Evolutionary conservation across 2,113 vertebrate genomes (phyloP).

Genomic region (Mastomys coucha): DNA sequence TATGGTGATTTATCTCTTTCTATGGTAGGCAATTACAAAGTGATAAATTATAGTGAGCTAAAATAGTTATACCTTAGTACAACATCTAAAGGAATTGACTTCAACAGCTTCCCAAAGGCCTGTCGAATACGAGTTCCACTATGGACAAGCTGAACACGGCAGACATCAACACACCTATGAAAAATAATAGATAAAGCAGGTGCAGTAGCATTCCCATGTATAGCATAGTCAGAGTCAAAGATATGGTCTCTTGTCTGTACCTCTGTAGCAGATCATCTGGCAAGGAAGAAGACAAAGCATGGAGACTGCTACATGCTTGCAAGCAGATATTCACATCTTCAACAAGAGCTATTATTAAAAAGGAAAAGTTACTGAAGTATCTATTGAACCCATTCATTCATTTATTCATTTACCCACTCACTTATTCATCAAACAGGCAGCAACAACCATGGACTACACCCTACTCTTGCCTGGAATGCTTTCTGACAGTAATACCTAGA

Average conservation of each 20-base stretch:
- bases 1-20: not conserved
- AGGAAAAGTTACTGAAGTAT: constrained; percentile 35
- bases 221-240: not conserved
- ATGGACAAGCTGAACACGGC: constrained; percentile 96
- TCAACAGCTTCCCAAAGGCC: constrained; percentile 95
- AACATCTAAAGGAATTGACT: constrained; percentile 94
- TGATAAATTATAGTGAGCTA: not conserved
- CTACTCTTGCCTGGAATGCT: not conserved
- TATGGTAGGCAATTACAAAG: not conserved
- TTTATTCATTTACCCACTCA: not conserved
- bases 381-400: not conserved
- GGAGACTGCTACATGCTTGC: constrained; percentile 95
- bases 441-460: not conserved
- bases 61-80: constrained; percentile 91
- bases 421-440: not conserved
- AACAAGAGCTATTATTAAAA: constrained; percentile 89
- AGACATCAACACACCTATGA: constrained; percentile 95
- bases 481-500: not conserved
- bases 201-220: not conserved
- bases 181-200: not conserved
- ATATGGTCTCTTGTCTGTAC: constrained; percentile 80
- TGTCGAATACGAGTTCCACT: constrained; percentile 94
- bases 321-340: constrained; percentile 94
- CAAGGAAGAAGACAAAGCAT: constrained; percentile 94
- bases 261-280: constrained; percentile 95